Percentiles rank a stretch among this genome's conserved stretches.
Evolutionary conservation across 2,888 invertebrate species (phyloP).

Genomic region (Cantharis rustica): DNA sequence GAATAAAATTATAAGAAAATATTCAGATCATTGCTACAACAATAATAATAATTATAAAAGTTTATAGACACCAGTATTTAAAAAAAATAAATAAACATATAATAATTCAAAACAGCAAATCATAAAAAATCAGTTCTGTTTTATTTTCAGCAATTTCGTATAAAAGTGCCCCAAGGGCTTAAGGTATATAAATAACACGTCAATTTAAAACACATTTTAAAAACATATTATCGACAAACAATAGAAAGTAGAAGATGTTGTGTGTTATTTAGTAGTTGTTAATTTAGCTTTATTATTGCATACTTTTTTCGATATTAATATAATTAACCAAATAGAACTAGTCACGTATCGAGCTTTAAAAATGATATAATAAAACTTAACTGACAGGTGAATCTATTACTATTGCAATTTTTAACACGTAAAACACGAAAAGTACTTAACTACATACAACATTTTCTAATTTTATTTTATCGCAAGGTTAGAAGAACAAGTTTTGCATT

Average conservation of each 20-base stretch:
- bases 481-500: background rate
- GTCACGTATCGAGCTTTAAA: background rate
- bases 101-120: background rate
- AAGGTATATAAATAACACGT: background rate
- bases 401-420: background rate
- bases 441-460: background rate
- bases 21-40: background rate
- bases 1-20: background rate
- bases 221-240: background rate
- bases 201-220: background rate
- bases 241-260: background rate
- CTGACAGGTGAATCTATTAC: constrained; percentile 2
- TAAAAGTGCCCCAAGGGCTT: background rate
- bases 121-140: background rate
- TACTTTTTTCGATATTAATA: background rate
- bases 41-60: background rate
- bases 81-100: background rate
- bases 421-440: background rate
- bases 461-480: background rate
- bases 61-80: background rate
- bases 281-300: background rate
- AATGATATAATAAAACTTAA: background rate
- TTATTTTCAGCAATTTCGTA: background rate
- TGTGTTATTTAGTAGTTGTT: constrained; percentile 1
- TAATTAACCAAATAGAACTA: background rate